These are phyloP conservation scores for Sogatella furcifera DNA, from an alignment of 1,140 invertebrate species.

Conservation along the genomic window DNA sequence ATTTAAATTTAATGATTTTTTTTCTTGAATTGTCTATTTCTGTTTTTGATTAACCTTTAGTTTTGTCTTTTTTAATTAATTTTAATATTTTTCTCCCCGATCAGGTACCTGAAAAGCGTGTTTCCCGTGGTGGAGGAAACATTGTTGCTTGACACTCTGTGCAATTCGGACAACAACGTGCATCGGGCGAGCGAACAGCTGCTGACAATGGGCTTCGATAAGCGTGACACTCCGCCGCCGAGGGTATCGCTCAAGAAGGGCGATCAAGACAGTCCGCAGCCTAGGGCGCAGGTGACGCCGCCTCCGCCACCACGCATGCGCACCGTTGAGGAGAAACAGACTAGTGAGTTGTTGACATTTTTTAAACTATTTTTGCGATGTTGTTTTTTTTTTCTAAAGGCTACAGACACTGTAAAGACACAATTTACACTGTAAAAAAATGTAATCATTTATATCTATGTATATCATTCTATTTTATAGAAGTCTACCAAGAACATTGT, in stretches of 20 bases:
- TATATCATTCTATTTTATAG: no score
- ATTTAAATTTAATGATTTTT: no score
- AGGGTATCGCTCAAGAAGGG: slow-evolving; percentile 25
- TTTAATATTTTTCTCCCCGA: no score
- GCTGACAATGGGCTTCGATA: slow-evolving; percentile 66
- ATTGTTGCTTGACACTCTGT: slow-evolving; percentile 70
- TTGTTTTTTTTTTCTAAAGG: no score
- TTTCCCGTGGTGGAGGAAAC: slow-evolving; percentile 86
- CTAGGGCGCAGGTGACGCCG: slow-evolving; percentile 32
- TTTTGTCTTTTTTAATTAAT: no score
- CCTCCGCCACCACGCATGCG: slow-evolving; percentile 50
- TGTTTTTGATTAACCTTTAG: no score
- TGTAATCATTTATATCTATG: no score
- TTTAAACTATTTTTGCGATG: not conserved
- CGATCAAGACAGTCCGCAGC: slow-evolving; percentile 25
- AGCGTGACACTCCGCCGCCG: slow-evolving; percentile 46
- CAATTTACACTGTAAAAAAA: no score
- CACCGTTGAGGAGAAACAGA: slow-evolving; percentile 58
- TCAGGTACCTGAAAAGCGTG: slow-evolving; percentile 79
- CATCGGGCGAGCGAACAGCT: slow-evolving; percentile 72
- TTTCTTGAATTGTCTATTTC: no score
- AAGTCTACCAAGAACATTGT: no score
- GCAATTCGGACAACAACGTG: slow-evolving; percentile 78
- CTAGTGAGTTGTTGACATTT: slow-evolving; percentile 43
- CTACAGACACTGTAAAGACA: no score